phyloP scores from a whole-genome alignment of 1,140 invertebrate species.

The Notospermus geniculatus region DNA sequence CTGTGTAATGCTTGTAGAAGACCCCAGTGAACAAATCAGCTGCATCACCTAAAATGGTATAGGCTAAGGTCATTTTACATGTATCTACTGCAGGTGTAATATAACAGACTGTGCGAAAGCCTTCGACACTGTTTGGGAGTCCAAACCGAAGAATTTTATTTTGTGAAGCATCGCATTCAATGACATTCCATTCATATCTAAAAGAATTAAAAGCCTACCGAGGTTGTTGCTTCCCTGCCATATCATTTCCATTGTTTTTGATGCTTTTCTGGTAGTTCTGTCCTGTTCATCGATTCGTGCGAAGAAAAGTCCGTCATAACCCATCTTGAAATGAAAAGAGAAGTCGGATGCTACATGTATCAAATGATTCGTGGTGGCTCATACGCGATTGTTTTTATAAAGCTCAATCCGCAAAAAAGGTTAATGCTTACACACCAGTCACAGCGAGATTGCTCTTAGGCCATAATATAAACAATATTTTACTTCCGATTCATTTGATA shows the following conservation, averaged over 20 bases:
- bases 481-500: too few species aligned
- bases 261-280: constrained; percentile 62
- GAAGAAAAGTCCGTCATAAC: constrained; percentile 76
- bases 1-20: constrained; percentile 64
- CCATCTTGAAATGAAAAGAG: constrained; percentile 49
- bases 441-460: too few species aligned
- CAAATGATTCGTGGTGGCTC: too few species aligned
- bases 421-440: too few species aligned
- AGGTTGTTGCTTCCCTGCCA: constrained; percentile 64
- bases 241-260: constrained; percentile 73
- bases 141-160: not conserved
- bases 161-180: too few species aligned
- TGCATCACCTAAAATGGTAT: constrained; percentile 58
- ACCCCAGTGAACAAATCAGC: constrained; percentile 49
- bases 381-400: too few species aligned
- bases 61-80: too few species aligned
- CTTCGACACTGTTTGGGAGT: not conserved
- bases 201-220: constrained; percentile 19
- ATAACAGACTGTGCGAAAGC: constrained; percentile 4
- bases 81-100: not conserved
- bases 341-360: too few species aligned
- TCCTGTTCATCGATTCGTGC: constrained; percentile 84
- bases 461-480: too few species aligned
- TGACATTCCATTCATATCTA: too few species aligned
- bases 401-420: too few species aligned